Evolutionary conservation across 2,113 vertebrate genomes (phyloP).

Genomic region (Actinemys pallida): DNA sequence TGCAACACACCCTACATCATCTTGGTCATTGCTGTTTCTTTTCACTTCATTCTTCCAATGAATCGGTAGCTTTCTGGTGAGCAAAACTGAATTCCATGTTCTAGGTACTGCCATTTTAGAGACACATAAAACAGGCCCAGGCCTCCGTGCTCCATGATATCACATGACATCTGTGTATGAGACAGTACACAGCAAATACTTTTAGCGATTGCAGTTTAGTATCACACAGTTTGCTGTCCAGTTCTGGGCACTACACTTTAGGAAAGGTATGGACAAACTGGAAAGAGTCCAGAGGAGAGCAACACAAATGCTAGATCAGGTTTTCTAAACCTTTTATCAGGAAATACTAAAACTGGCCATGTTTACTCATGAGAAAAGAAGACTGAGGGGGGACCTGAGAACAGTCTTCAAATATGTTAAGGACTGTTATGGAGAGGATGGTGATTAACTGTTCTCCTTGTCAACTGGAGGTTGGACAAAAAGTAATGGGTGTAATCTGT

Average conservation of each 20-base stretch:
- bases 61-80: neutral
- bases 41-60: neutral
- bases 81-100: neutral
- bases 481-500: neutral
- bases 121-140: neutral
- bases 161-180: neutral
- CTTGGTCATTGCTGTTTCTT: neutral
- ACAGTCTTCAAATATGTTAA: neutral
- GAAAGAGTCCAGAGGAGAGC: neutral
- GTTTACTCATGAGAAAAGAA: neutral
- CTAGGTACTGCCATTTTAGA: neutral
- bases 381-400: no score
- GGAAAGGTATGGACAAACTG: neutral
- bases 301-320: neutral
- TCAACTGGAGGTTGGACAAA: neutral
- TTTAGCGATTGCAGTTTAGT: neutral
- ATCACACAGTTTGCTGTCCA: neutral
- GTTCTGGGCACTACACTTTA: neutral
- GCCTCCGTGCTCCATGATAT: neutral
- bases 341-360: neutral
- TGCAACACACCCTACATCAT: neutral
- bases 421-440: neutral
- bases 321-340: no score
- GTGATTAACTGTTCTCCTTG: neutral
- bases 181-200: neutral